Evolutionary conservation across 2,113 vertebrate species (phyloP), one percentile per base, ranked within the genome.

Genomic region (Pavo muticus): DNA sequence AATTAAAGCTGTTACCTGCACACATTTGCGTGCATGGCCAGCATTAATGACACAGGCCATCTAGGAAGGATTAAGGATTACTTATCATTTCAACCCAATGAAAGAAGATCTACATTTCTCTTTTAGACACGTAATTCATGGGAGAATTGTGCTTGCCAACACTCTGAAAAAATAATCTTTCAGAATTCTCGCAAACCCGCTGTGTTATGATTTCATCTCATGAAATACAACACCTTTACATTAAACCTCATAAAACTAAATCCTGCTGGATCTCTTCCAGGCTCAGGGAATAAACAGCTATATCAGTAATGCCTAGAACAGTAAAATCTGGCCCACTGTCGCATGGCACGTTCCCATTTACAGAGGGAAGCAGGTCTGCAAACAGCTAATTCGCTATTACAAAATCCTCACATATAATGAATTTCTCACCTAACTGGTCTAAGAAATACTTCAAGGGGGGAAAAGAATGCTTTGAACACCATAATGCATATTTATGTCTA

Each of bases 181-280:
- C 97, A 96, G 96, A 98, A 97, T 98, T 98, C 97, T 98, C 98
- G 94, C 97, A 98, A 97, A 96, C 97, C 96, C 97, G 96, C 96
- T 98, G 96, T 97, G 97, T 98, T 98, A 98, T 98, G 98, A 98
- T 98, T 98, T 98, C 98, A 98, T 98, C 98, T 97, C 96, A 98
- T 98, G 98, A 98, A 98, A 98, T 97, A 98, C 94, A 98, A 97
- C 97, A 98, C 98, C 97, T 98, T 98, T 98, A 97, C 97, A 97
- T 98, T 98, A 98, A 98, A 97, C 97, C 96, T 97, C 97, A 97
- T 98, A 98, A 98, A 98, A 97, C 92, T 95, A 97, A 98, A 97
- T 96, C 97, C 97, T 96, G 76, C 94, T 97, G 97, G 97, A 97
- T 87, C 67, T 96, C 91, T 93, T 97, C 97, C 97, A 98, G 93